These are phyloP conservation scores for Oenanthe oenanthe DNA, from an alignment of 2,113 vertebrate species.

Conservation along the genomic window DNA sequence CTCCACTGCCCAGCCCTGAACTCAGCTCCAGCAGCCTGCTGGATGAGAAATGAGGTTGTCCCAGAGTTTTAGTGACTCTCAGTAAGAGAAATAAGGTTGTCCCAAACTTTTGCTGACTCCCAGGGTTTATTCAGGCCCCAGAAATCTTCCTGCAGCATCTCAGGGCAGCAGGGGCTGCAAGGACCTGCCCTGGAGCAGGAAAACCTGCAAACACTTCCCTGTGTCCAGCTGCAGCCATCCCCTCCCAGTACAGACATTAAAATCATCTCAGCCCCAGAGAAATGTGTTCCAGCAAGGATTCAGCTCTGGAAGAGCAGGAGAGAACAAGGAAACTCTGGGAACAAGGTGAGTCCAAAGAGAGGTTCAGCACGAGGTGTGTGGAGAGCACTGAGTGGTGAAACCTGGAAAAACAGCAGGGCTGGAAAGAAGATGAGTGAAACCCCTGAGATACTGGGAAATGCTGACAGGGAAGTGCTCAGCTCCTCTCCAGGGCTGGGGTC, in stretches of 20 bases:
- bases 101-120: background rate
- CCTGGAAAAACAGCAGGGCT: accelerated
- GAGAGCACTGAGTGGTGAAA: background rate
- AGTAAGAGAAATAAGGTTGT: background rate
- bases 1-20: background rate
- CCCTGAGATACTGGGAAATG: accelerated
- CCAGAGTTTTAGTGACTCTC: too few species aligned
- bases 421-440: background rate
- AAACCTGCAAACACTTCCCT: background rate
- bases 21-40: background rate
- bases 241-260: background rate
- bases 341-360: background rate
- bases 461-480: too few species aligned
- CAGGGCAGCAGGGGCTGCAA: background rate
- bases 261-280: background rate
- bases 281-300: accelerated
- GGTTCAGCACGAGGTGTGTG: background rate
- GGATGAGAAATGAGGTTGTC: too few species aligned
- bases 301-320: too few species aligned
- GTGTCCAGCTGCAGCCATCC: background rate
- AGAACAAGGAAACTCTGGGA: background rate
- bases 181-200: background rate
- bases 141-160: background rate
- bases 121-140: background rate
- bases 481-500: background rate